These are phyloP conservation scores for Scaptomyza reducta DNA, from an alignment of 2,888 invertebrate genomes.

Conservation along the genomic window DNA sequence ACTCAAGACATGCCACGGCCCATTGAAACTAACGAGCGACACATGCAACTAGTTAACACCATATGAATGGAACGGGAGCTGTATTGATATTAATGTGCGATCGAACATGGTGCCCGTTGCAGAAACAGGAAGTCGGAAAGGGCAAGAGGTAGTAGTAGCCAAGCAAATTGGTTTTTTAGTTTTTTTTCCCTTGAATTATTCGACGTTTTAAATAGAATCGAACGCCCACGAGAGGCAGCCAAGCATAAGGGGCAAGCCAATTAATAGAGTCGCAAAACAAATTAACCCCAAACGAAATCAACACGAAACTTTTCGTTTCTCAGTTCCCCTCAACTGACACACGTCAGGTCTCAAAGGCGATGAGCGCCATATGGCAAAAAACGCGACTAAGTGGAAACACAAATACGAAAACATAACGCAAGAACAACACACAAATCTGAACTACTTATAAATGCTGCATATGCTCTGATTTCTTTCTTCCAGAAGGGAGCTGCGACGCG, in stretches of 20 bases:
- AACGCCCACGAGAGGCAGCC: constrained; percentile 60
- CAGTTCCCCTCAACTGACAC: constrained; percentile 57
- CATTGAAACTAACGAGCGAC: constrained; percentile 71
- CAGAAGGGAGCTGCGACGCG: constrained; percentile 34
- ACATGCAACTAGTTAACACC: constrained; percentile 70
- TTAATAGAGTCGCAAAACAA: constrained; percentile 78
- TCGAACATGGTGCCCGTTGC: constrained; percentile 56
- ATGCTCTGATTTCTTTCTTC: constrained; percentile 61
- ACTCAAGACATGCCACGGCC: constrained; percentile 48
- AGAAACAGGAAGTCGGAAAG: constrained; percentile 59
- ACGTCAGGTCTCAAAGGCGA: constrained; percentile 74
- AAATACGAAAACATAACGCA: constrained; percentile 15
- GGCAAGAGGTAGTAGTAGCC: constrained; percentile 19
- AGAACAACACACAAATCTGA: constrained; percentile 35
- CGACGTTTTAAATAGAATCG: constrained; percentile 49
- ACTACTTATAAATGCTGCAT: constrained; percentile 36
- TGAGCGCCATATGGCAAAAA: constrained; percentile 73
- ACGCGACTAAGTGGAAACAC: constrained; percentile 46
- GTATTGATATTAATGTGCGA: constrained; percentile 75
- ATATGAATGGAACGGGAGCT: background rate
- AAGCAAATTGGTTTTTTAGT: constrained; percentile 67
- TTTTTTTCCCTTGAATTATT: constrained; percentile 67
- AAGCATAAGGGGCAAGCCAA: constrained; percentile 54
- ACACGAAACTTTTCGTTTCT: constrained; percentile 59
- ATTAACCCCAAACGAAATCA: constrained; percentile 74